These are phyloP conservation scores for Prorops nasuta DNA, from an alignment of 1,140 invertebrate genomes.

Conservation along the genomic window DNA sequence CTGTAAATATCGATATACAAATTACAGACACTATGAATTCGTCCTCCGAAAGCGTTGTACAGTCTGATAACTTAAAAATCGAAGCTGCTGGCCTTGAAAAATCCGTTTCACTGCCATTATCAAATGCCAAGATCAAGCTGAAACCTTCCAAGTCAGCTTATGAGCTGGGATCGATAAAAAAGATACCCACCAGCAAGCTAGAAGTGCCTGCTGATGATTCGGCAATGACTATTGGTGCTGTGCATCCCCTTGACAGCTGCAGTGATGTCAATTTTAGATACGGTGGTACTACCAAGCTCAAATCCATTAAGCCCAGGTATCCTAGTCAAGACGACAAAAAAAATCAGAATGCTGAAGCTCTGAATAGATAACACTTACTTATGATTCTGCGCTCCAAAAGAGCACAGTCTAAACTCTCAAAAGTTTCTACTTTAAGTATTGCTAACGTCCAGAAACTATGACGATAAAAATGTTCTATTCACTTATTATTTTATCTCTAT, in stretches of 20 bases:
- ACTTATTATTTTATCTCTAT: no score
- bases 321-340: conserved; percentile 18
- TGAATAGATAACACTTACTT: conserved; percentile 48
- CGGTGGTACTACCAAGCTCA: conserved; percentile 67
- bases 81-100: conserved; percentile 38
- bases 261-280: conserved; percentile 67
- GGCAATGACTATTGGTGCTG: conserved; percentile 35
- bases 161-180: conserved; percentile 57
- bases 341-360: conserved; percentile 38
- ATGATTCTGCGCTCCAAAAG: conserved; percentile 32
- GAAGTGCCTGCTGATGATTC: conserved; percentile 47
- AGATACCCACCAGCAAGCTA: conserved; percentile 53
- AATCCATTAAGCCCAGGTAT: conserved; percentile 55
- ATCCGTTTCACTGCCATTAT: conserved; percentile 42
- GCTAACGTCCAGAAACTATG: no score
- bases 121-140: conserved; percentile 47
- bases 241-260: conserved; percentile 61
- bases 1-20: conserved; percentile 51
- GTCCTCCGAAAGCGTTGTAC: conserved; percentile 13
- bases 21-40: conserved; percentile 41
- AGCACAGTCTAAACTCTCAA: conserved; percentile 17
- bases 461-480: no score
- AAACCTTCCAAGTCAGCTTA: conserved; percentile 56
- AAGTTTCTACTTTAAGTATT: conserved; percentile 18
- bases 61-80: conserved; percentile 37